Conservation (phyloP, 2,113 vertebrate genomes). For the Sterrhoptilus dennistouni region DNA sequence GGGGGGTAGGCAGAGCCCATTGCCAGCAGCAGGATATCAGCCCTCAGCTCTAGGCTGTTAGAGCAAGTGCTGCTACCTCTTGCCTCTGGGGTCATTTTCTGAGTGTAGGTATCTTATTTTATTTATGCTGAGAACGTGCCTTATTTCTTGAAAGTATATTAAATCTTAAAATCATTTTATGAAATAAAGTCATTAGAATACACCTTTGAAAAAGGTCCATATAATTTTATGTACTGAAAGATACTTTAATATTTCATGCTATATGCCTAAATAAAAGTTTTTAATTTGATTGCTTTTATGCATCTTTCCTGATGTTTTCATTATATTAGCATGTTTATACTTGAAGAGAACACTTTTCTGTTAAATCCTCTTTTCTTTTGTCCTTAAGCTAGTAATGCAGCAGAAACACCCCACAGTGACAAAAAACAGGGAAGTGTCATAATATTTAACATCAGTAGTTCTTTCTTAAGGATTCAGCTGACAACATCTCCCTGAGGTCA, state of each 20-base stretch:
- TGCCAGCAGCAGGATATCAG: background rate
- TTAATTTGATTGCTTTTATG: background rate
- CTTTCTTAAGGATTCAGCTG: background rate
- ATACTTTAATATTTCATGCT: background rate
- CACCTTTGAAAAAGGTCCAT: background rate
- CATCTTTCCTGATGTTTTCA: background rate
- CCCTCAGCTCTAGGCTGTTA: background rate
- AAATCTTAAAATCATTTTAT: background rate
- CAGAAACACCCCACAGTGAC: background rate
- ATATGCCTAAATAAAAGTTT: background rate
- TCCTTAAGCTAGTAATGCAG: background rate
- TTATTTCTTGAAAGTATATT: background rate
- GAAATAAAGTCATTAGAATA: background rate
- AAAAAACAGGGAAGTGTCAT: background rate
- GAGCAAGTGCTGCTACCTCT: background rate
- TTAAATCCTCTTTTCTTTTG: background rate
- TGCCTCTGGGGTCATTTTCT: background rate
- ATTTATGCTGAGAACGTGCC: background rate
- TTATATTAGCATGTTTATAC: background rate
- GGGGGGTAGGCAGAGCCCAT: fast-evolving
- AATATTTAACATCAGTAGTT: background rate
- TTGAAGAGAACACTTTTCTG: background rate
- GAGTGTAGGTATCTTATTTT: background rate
- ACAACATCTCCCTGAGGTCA: background rate
- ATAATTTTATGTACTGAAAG: background rate